Evolutionary conservation across 1,140 invertebrate species (phyloP).

Genomic region (Rhyzopertha dominica): DNA sequence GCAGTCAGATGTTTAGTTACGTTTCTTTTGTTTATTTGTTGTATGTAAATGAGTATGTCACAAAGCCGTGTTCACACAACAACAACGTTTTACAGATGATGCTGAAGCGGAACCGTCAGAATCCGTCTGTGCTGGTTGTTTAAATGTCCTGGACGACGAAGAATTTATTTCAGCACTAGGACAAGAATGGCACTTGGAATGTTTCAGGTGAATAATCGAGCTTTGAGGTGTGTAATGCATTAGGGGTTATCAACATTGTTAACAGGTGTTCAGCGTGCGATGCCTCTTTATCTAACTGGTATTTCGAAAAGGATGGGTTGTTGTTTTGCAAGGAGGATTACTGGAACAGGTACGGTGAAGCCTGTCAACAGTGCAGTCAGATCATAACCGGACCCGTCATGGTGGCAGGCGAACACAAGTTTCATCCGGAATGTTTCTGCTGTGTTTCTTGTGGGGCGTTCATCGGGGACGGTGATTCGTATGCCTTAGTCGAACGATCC

Average conservation of each 20-base stretch:
- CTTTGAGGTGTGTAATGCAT: neutral
- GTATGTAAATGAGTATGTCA: too few relatives aligned
- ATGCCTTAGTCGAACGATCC: slow-evolving; percentile 82
- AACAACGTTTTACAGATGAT: slow-evolving; percentile 34
- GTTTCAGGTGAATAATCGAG: slow-evolving; percentile 61
- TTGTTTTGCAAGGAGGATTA: slow-evolving; percentile 88
- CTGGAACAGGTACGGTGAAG: slow-evolving; percentile 80
- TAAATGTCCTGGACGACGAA: slow-evolving; percentile 68
- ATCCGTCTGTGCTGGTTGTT: slow-evolving; percentile 62
- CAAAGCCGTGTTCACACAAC: too few relatives aligned
- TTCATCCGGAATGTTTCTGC: slow-evolving; percentile 92
- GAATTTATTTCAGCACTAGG: slow-evolving; percentile 73
- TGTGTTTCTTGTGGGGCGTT: slow-evolving; percentile 75
- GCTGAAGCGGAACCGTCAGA: too few relatives aligned
- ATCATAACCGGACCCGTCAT: slow-evolving; percentile 89
- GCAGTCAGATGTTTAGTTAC: too few relatives aligned
- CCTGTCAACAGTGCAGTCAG: slow-evolving; percentile 81
- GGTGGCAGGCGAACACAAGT: slow-evolving; percentile 90
- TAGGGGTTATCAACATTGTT: slow-evolving; percentile 20
- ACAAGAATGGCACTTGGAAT: slow-evolving; percentile 83
- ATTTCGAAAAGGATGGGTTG: slow-evolving; percentile 87
- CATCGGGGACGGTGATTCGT: slow-evolving; percentile 88
- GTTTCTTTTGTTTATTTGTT: too few relatives aligned
- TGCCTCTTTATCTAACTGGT: slow-evolving; percentile 78
- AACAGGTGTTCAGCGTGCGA: slow-evolving; percentile 83